Evolutionary conservation across 2,888 invertebrate genomes (phyloP).

Genomic region (Trissolcus japonicus): DNA sequence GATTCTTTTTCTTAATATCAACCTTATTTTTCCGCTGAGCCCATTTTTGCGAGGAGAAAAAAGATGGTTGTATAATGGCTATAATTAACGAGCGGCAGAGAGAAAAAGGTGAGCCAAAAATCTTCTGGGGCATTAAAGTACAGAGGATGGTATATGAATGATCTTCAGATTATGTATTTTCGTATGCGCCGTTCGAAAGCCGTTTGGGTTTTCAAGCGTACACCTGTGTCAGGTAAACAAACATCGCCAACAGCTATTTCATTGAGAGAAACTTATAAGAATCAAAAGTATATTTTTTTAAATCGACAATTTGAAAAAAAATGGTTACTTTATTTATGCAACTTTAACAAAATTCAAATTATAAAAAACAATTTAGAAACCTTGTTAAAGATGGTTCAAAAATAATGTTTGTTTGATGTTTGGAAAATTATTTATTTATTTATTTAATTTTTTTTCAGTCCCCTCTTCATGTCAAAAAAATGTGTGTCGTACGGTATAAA

Average conservation of each 20-base stretch:
- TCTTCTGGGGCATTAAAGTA: constrained; percentile 17
- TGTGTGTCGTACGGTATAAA: too few species aligned
- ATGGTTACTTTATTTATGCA: too few species aligned
- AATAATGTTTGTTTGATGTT: too few species aligned
- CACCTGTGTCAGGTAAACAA: constrained; percentile 45
- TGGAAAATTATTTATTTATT: too few species aligned
- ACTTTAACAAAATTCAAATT: too few species aligned
- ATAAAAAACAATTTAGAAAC: neutral
- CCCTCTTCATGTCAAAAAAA: too few species aligned
- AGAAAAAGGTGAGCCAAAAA: constrained; percentile 9
- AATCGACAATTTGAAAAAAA: constrained; percentile 6
- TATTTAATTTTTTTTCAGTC: neutral
- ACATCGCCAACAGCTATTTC: constrained; percentile 14
- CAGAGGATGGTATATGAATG: constrained; percentile 35
- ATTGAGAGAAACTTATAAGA: too few species aligned
- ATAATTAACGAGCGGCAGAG: neutral
- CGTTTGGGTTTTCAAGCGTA: neutral
- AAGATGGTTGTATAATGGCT: neutral
- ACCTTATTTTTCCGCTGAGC: too few species aligned
- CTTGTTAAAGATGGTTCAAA: too few species aligned
- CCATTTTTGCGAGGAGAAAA: too few species aligned
- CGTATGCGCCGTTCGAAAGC: constrained; percentile 39
- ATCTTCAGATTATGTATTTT: constrained; percentile 48
- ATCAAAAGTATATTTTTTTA: neutral
- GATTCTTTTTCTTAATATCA: too few species aligned